These are phyloP conservation scores for Sitta europaea DNA, from an alignment of 2,113 vertebrate species.

Conservation along the genomic window DNA sequence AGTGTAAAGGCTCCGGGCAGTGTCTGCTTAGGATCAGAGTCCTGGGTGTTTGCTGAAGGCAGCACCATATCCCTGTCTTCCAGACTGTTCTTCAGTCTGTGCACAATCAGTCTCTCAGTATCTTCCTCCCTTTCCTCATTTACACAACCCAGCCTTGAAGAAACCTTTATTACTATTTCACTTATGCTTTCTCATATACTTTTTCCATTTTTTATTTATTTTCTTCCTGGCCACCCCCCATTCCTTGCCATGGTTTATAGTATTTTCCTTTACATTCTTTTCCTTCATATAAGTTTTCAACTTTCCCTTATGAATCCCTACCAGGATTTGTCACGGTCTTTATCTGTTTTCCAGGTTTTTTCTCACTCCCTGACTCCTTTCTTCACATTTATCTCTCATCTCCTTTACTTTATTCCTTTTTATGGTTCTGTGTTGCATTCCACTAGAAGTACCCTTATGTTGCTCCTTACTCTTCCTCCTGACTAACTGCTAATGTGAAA, in stretches of 20 bases:
- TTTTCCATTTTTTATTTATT: neutral
- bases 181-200: neutral
- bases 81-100: neutral
- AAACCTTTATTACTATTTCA: neutral
- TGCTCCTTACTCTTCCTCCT: neutral
- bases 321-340: neutral
- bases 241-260: fast-evolving
- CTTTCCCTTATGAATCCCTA: neutral
- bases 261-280: neutral
- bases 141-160: neutral
- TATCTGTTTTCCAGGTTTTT: neutral
- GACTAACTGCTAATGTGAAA: neutral
- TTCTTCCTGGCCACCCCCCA: neutral
- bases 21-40: neutral
- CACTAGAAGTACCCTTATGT: neutral
- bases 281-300: neutral
- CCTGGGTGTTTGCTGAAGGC: neutral
- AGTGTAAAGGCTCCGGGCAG: neutral
- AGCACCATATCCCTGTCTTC: fast-evolving
- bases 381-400: neutral
- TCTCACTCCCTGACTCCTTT: neutral
- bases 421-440: neutral
- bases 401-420: neutral
- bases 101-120: fast-evolving
- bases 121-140: neutral